Conservation (phyloP, 1,140 invertebrate genomes). For the Eurytemora carolleeae region DNA sequence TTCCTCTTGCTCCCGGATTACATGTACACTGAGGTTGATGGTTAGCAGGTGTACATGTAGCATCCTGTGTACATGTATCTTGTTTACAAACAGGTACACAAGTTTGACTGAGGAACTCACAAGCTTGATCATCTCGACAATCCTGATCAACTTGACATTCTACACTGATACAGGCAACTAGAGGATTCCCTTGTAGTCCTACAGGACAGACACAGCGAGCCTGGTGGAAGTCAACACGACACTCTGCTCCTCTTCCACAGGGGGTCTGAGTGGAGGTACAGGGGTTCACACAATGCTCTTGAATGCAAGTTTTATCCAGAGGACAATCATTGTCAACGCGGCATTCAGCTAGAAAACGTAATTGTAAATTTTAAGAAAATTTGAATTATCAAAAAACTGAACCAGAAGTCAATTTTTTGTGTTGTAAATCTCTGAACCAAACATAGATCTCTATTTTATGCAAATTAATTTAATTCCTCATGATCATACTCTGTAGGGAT, state of each 20-base stretch:
- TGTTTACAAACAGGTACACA: slow-evolving; percentile 55
- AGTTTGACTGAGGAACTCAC: slow-evolving; percentile 57
- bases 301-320: slow-evolving; percentile 56
- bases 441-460: neutral
- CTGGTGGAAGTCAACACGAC: slow-evolving; percentile 45
- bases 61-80: slow-evolving; percentile 48
- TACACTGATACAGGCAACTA: slow-evolving; percentile 53
- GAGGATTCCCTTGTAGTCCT: slow-evolving; percentile 61
- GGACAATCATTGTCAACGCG: slow-evolving; percentile 58
- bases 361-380: no score
- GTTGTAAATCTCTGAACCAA: no score
- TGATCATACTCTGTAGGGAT: no score
- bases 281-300: slow-evolving; percentile 54
- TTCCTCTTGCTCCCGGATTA: slow-evolving; percentile 45
- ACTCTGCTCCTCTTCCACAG: slow-evolving; percentile 59
- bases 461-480: no score
- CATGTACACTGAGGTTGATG: slow-evolving; percentile 61
- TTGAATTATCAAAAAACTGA: neutral
- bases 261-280: slow-evolving; percentile 37
- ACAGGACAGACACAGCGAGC: slow-evolving; percentile 58
- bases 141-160: slow-evolving; percentile 73
- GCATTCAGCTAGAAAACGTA: slow-evolving; percentile 57
- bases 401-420: no score
- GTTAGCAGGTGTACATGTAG: slow-evolving; percentile 44
- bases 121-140: slow-evolving; percentile 61